Conservation (phyloP, 2,888 invertebrate genomes). For the Ligdia adustata region DNA sequence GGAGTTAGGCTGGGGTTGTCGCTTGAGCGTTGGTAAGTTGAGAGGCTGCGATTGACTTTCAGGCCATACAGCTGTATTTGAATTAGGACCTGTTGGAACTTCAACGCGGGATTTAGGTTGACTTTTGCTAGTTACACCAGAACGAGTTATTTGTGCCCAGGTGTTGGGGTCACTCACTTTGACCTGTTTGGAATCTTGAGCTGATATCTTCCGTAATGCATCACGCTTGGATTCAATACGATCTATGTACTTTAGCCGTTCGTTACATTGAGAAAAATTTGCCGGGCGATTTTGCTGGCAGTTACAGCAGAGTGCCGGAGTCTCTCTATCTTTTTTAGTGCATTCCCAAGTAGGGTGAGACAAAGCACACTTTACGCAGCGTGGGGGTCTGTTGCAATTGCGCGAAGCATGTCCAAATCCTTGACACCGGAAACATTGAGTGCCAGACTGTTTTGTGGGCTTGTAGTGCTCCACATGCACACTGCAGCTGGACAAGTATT, state of each 20-base stretch:
- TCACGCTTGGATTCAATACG: not conserved
- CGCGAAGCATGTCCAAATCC: not conserved
- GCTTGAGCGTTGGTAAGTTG: not conserved
- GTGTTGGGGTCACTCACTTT: too few species aligned
- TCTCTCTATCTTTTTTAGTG: not conserved
- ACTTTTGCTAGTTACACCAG: not conserved
- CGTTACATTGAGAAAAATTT: not conserved
- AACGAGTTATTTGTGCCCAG: not conserved
- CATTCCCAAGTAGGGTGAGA: not conserved
- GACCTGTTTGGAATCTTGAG: too few species aligned
- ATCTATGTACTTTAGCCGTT: not conserved
- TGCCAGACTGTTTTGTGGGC: not conserved
- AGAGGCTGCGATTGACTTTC: not conserved
- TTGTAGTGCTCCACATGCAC: not conserved
- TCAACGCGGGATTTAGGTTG: not conserved
- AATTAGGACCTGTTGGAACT: too few species aligned
- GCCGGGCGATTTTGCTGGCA: slow-evolving; percentile 1
- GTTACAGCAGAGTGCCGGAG: not conserved
- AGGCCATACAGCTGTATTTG: not conserved
- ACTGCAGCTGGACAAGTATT: not conserved
- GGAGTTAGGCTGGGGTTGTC: not conserved
- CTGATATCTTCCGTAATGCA: too few species aligned
- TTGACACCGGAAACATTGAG: not conserved
- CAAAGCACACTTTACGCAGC: not conserved
- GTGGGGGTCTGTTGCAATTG: not conserved